Evolutionary conservation across 2,888 invertebrate species (phyloP).

Genomic region (Amphimallon solstitiale): DNA sequence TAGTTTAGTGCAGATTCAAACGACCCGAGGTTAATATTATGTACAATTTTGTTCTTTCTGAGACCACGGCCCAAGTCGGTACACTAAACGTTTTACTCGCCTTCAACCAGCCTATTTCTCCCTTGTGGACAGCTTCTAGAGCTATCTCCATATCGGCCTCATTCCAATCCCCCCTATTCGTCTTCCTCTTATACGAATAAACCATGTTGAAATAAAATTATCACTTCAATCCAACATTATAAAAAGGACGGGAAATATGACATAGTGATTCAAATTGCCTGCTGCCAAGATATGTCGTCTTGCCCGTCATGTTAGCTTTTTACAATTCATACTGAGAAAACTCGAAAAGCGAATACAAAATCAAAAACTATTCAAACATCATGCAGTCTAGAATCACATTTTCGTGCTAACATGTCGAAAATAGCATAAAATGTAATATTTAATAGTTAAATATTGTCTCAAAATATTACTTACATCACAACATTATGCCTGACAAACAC

Average conservation of each 20-base stretch:
- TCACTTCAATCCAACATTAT: not conserved
- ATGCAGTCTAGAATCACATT: conserved; percentile 1
- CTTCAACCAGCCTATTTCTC: no score
- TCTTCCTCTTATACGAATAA: conserved; percentile 1
- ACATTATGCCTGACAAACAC: not conserved
- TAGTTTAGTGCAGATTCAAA: no score
- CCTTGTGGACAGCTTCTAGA: no score
- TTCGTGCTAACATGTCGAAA: not conserved
- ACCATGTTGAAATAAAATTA: not conserved
- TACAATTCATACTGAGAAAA: conserved; percentile 1
- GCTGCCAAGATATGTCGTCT: not conserved
- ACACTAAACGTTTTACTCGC: no score
- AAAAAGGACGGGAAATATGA: not conserved
- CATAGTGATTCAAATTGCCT: conserved; percentile 9
- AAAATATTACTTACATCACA: conserved; percentile 8
- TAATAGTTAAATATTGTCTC: no score
- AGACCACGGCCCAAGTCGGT: no score
- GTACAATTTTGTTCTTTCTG: no score
- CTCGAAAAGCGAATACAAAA: not conserved
- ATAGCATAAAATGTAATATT: not conserved
- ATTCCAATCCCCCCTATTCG: not conserved
- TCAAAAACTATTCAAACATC: not conserved
- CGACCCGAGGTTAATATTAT: no score
- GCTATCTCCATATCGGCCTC: conserved; percentile 1
- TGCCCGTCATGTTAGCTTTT: conserved; percentile 2